Conservation (phyloP, 2,888 invertebrate genomes). For the Nemapogon koenigi region DNA sequence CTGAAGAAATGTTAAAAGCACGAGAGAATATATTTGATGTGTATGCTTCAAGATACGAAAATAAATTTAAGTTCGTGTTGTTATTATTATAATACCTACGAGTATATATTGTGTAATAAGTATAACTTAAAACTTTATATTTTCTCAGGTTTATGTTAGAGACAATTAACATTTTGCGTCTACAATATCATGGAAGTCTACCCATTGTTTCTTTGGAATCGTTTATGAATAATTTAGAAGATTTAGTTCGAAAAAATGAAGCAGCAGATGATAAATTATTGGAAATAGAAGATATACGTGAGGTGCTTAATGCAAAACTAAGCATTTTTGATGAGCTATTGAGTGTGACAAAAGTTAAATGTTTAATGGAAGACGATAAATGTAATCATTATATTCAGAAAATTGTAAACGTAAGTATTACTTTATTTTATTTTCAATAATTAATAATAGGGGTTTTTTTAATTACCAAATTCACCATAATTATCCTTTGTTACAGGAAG, state of each 20-base stretch:
- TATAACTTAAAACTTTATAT: background rate
- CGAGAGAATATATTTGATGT: slow-evolving; percentile 48
- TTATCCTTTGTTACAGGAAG: slow-evolving; percentile 33
- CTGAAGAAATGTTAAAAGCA: slow-evolving; percentile 41
- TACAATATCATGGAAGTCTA: slow-evolving; percentile 49
- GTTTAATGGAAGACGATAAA: slow-evolving; percentile 31
- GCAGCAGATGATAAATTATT: slow-evolving; percentile 35
- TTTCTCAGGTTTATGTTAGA: slow-evolving; percentile 42
- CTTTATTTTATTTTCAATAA: slow-evolving; percentile 3
- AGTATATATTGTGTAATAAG: background rate
- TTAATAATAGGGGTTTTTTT: no score
- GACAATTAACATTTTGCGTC: slow-evolving; percentile 38
- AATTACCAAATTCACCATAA: background rate
- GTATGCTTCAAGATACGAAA: slow-evolving; percentile 39
- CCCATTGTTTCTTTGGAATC: slow-evolving; percentile 43
- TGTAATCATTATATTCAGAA: slow-evolving; percentile 42
- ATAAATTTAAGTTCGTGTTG: slow-evolving; percentile 39
- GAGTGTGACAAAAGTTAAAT: slow-evolving; percentile 35
- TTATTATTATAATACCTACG: background rate
- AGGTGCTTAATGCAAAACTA: slow-evolving; percentile 39
- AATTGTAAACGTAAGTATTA: slow-evolving; percentile 30
- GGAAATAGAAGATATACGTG: slow-evolving; percentile 42
- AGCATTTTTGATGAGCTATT: slow-evolving; percentile 43
- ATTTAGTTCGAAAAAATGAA: slow-evolving; percentile 31
- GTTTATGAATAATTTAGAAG: slow-evolving; percentile 36